Percentiles rank a stretch among this genome's conserved stretches.
phyloP scores from a whole-genome alignment of 2,888 invertebrate species.

The Apocheima hispidaria region DNA sequence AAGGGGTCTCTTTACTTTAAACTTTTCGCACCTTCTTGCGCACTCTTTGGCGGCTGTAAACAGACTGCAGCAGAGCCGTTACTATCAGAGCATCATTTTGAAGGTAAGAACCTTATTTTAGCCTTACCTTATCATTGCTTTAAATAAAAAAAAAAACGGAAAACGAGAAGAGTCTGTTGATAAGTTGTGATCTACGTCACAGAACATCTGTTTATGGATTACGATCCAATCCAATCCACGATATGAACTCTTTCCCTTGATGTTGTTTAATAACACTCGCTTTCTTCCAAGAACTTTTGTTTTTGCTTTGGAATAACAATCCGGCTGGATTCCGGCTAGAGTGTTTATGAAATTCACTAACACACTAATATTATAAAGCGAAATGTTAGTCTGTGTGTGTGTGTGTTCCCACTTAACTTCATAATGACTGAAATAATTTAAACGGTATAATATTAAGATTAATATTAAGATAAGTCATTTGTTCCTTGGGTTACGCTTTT shows the following conservation, averaged over 20 bases:
- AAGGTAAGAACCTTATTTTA: too few species aligned
- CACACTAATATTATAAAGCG: neutral
- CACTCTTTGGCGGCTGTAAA: too few species aligned
- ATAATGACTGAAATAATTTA: neutral
- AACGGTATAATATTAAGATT: neutral
- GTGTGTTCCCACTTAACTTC: neutral
- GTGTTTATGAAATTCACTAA: conserved; percentile 35
- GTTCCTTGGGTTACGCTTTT: too few species aligned
- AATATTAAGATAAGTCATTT: too few species aligned
- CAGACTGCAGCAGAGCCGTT: too few species aligned
- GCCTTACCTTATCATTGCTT: too few species aligned
- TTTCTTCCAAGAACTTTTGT: conserved; percentile 57
- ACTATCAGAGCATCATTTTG: too few species aligned
- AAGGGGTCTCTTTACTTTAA: too few species aligned
- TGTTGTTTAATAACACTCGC: conserved; percentile 68
- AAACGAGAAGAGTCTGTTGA: too few species aligned
- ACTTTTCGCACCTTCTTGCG: too few species aligned
- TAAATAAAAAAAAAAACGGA: too few species aligned
- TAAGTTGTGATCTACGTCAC: conserved; percentile 4
- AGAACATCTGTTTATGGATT: conserved; percentile 50
- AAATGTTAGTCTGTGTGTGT: neutral
- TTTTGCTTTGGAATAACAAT: conserved; percentile 31
- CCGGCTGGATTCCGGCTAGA: conserved; percentile 13
- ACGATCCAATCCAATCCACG: conserved; percentile 52
- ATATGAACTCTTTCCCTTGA: conserved; percentile 66